Conservation (phyloP, 2,888 invertebrate genomes). For the Lamproptera curius region DNA sequence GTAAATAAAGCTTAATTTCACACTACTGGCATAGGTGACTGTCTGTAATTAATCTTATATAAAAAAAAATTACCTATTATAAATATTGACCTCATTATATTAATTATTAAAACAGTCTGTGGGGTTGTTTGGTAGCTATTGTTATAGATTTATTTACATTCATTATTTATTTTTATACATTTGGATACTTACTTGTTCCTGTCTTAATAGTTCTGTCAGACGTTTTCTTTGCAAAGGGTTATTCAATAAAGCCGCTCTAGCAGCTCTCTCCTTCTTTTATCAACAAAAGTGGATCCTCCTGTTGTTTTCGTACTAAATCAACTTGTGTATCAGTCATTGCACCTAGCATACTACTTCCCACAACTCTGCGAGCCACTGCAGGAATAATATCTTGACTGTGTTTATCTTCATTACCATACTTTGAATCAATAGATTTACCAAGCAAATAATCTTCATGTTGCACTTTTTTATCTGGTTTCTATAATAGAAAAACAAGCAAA, state of each 20-base stretch:
- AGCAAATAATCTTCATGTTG: conserved; percentile 93
- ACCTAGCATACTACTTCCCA: conserved; percentile 65
- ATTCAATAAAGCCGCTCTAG: conserved; percentile 88
- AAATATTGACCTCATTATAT: too few relatives aligned
- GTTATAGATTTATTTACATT: too few relatives aligned
- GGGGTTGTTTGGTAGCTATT: too few relatives aligned
- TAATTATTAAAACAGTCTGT: too few relatives aligned
- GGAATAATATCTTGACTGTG: conserved; percentile 87
- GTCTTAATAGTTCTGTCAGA: conserved; percentile 86
- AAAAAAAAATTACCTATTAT: too few relatives aligned
- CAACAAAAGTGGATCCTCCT: conserved; percentile 94
- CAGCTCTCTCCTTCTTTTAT: conserved; percentile 95
- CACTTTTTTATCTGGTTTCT: conserved; percentile 79
- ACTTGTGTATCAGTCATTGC: conserved; percentile 83
- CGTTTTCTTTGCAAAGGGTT: conserved; percentile 95
- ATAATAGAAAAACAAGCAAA: too few relatives aligned
- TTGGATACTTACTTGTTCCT: conserved; percentile 61
- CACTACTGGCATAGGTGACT: too few relatives aligned
- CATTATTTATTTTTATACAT: too few relatives aligned
- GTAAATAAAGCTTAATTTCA: too few relatives aligned
- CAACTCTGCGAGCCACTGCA: conserved; percentile 69
- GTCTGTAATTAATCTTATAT: too few relatives aligned
- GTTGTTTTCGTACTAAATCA: conserved; percentile 91
- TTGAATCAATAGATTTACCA: conserved; percentile 89
- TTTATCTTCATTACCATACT: conserved; percentile 79